Evolutionary conservation across 2,797 vertebrate species (phyloP).

Genomic region (Enteromius argenteus): DNA sequence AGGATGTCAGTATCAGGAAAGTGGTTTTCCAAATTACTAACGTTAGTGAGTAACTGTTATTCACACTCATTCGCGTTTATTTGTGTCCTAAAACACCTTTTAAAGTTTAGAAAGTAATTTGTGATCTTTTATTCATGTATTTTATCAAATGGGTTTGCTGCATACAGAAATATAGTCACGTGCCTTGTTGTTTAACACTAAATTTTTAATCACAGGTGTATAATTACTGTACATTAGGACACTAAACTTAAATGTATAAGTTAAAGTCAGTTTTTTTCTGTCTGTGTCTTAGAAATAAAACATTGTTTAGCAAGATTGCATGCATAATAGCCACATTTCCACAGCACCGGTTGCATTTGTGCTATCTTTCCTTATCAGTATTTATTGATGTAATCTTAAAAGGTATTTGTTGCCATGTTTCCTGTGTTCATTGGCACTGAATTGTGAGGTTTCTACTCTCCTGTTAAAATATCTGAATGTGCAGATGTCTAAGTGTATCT

Average conservation of each 20-base stretch:
- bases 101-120: background rate
- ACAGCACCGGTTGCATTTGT: background rate
- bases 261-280: background rate
- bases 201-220: background rate
- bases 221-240: background rate
- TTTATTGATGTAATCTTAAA: background rate
- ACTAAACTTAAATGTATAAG: background rate
- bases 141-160: background rate
- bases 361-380: slow-evolving; percentile 3
- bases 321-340: background rate
- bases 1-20: background rate
- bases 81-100: background rate
- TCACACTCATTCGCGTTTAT: background rate
- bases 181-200: background rate
- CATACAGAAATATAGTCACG: background rate
- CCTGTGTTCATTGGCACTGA: background rate
- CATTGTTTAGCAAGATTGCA: background rate
- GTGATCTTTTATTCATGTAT: background rate
- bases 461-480: background rate
- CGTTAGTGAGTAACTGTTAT: background rate
- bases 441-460: slow-evolving; percentile 14
- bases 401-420: background rate
- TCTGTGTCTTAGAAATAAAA: background rate
- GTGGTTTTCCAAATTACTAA: background rate
- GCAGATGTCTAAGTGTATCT: slow-evolving; percentile 46